Conservation (phyloP, 2,888 invertebrate species). For the Thereva unica region DNA sequence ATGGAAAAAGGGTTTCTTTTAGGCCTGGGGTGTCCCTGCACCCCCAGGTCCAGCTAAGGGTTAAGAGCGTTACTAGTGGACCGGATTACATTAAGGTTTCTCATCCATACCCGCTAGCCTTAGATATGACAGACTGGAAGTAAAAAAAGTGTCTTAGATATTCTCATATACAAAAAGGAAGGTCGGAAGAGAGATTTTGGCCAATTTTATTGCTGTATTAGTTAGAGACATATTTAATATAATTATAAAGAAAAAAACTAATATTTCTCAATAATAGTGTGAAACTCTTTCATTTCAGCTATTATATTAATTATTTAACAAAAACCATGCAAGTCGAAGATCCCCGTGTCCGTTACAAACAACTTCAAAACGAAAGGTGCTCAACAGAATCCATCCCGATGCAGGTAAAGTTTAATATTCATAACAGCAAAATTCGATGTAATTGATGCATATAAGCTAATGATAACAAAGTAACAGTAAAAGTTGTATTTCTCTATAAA, state of each 20-base stretch:
- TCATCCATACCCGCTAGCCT: too few relatives aligned
- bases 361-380: conserved; percentile 60
- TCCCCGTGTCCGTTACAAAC: conserved; percentile 66
- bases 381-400: conserved; percentile 65
- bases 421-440: too few relatives aligned
- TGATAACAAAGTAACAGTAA: too few relatives aligned
- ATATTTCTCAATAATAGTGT: neutral
- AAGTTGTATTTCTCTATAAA: conserved; percentile 11
- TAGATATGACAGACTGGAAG: too few relatives aligned
- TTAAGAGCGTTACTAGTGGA: too few relatives aligned
- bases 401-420: conserved; percentile 60
- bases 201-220: too few relatives aligned
- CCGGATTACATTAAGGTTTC: too few relatives aligned
- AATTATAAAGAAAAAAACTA: conserved; percentile 26
- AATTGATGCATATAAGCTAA: too few relatives aligned
- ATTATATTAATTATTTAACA: conserved; percentile 74
- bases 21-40: too few relatives aligned
- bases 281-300: conserved; percentile 59
- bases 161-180: neutral
- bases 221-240: neutral
- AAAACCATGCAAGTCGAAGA: conserved; percentile 79
- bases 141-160: neutral
- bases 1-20: too few relatives aligned
- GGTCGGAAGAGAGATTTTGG: too few relatives aligned
- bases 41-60: too few relatives aligned